phyloP scores from a whole-genome alignment of 2,113 vertebrate genomes.

The Scophthalmus maximus region DNA sequence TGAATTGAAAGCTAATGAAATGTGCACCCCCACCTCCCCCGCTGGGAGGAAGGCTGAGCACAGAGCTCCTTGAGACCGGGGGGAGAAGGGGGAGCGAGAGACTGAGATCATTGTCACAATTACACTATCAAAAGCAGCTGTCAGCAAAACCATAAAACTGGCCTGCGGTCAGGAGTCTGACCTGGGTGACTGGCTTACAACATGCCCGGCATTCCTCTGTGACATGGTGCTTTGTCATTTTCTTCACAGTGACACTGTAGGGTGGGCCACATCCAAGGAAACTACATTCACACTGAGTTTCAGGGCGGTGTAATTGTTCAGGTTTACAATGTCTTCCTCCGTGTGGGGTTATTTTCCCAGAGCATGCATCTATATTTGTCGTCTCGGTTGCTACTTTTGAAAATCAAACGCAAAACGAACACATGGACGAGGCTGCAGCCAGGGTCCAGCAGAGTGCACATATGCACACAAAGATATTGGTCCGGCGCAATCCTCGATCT shows the following conservation, averaged over 20 bases:
- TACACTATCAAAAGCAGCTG: conserved; percentile 73
- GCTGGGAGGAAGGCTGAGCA: conserved; percentile 54
- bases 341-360: not conserved
- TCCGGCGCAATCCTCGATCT: conserved; percentile 23
- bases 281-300: not conserved
- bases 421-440: not conserved
- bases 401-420: not conserved
- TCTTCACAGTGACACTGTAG: conserved; percentile 52
- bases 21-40: conserved; percentile 59
- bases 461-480: not conserved
- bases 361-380: not conserved
- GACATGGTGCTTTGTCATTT: conserved; percentile 71
- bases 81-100: conserved; percentile 50
- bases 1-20: conserved; percentile 83
- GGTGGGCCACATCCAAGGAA: conserved; percentile 20
- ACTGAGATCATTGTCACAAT: conserved; percentile 79
- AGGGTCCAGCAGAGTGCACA: not conserved
- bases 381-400: not conserved
- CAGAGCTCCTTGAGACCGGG: conserved; percentile 57
- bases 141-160: conserved; percentile 67
- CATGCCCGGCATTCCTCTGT: conserved; percentile 71
- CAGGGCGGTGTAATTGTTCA: conserved; percentile 8
- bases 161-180: conserved; percentile 68
- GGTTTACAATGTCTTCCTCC: not conserved
- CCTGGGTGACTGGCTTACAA: conserved; percentile 67